Conservation (phyloP, 1,140 invertebrate genomes). For the Philopotamus ludificatus region DNA sequence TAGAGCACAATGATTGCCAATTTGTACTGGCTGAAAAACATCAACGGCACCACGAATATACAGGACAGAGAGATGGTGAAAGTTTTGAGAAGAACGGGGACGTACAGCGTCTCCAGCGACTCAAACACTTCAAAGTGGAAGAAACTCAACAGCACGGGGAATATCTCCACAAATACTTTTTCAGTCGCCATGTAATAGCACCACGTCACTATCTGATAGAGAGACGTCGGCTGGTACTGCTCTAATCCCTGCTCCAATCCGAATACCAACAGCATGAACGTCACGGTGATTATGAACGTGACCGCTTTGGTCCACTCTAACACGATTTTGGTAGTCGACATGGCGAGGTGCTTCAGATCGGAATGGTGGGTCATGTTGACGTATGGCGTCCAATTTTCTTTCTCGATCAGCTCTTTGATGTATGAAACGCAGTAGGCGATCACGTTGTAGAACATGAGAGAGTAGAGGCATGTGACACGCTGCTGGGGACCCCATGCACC, state of each 20-base stretch:
- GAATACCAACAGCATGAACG: conserved; percentile 72
- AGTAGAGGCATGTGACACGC: conserved; percentile 68
- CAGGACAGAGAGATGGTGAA: conserved; percentile 58
- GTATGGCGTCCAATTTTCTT: conserved; percentile 74
- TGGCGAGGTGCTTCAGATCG: conserved; percentile 73
- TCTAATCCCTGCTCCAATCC: conserved; percentile 73
- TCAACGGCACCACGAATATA: conserved; percentile 56
- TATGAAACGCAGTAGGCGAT: conserved; percentile 74
- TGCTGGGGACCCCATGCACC: conserved; percentile 58
- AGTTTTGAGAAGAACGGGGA: conserved; percentile 61
- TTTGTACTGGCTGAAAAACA: conserved; percentile 58
- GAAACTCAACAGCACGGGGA: conserved; percentile 57
- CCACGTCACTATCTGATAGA: conserved; percentile 58
- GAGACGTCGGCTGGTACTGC: conserved; percentile 65
- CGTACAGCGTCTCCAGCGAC: conserved; percentile 66
- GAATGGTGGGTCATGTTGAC: conserved; percentile 71
- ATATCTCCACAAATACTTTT: conserved; percentile 66
- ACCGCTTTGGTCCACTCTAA: conserved; percentile 81
- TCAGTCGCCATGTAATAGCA: conserved; percentile 73
- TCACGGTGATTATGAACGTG: conserved; percentile 76
- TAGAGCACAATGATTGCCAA: conserved; percentile 62
- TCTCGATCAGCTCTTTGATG: conserved; percentile 68
- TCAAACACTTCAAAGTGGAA: conserved; percentile 64
- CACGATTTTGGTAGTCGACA: conserved; percentile 78
- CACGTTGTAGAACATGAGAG: conserved; percentile 79